Percentiles rank a stretch among this genome's conserved stretches.
These are phyloP conservation scores for Leuciscus idus DNA, from an alignment of 2,113 vertebrate genomes.

Conservation along the genomic window DNA sequence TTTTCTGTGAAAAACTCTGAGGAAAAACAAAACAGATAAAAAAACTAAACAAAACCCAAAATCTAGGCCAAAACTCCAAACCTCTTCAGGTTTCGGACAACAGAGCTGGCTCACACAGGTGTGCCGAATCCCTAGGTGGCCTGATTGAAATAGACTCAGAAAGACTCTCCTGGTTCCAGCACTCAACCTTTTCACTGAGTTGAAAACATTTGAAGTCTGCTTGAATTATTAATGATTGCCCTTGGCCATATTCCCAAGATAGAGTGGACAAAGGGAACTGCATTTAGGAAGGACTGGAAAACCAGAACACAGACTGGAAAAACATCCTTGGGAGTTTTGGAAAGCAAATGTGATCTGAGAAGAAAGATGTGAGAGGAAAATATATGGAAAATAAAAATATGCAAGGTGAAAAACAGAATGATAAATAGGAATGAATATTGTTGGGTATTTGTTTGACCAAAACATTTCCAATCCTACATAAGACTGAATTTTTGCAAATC, in stretches of 20 bases:
- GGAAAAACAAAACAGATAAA: not conserved
- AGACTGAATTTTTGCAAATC: not conserved
- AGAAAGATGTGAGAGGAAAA: slow-evolving; percentile 5
- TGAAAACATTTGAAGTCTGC: slow-evolving; percentile 37
- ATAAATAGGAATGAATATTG: not conserved
- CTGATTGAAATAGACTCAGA: slow-evolving; percentile 29
- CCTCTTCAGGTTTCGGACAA: not conserved
- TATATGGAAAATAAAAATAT: not conserved
- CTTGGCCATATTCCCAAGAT: slow-evolving; percentile 33
- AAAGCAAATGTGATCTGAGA: not conserved
- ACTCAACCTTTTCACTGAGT: slow-evolving; percentile 33
- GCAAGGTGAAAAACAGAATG: not conserved
- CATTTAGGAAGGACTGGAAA: slow-evolving; percentile 5
- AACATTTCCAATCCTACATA: not conserved
- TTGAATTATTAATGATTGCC: slow-evolving; percentile 40
- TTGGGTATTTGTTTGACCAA: not conserved
- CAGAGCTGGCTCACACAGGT: slow-evolving; percentile 1
- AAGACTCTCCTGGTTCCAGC: slow-evolving; percentile 19
- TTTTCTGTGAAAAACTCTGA: slow-evolving; percentile 8
- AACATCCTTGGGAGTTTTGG: not conserved
- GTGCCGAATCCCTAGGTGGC: not conserved
- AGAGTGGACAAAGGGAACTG: slow-evolving; percentile 33
- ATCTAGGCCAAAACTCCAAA: not conserved
- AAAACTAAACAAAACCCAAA: not conserved
- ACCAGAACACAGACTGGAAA: not conserved